Evolutionary conservation across 1,140 invertebrate species (phyloP).

Genomic region (Bombus impatiens): DNA sequence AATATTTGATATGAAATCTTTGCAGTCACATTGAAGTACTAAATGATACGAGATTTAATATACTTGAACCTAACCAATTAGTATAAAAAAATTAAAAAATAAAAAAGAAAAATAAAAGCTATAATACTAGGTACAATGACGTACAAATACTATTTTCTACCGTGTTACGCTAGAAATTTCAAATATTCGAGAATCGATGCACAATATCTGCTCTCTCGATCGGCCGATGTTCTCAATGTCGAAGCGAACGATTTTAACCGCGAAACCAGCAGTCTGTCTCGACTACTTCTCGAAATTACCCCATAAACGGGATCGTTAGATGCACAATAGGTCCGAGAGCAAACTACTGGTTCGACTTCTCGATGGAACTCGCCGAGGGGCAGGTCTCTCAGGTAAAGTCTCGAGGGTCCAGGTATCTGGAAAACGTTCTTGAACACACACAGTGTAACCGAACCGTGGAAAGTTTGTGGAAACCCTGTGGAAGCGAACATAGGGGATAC

Average conservation of each 20-base stretch:
- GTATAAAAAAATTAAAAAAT: no score
- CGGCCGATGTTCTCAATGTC: not conserved
- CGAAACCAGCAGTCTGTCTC: constrained; percentile 8
- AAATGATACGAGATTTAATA: no score
- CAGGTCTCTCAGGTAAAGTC: constrained; percentile 51
- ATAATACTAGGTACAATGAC: no score
- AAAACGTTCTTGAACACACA: constrained; percentile 43
- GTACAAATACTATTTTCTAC: not conserved
- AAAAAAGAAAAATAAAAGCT: no score
- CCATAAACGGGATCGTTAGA: constrained; percentile 60
- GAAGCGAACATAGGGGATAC: constrained; percentile 29
- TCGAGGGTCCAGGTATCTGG: constrained; percentile 56
- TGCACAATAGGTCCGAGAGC: constrained; percentile 38
- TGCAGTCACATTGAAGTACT: no score
- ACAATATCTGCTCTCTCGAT: not conserved
- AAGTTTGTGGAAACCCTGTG: constrained; percentile 22
- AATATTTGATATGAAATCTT: no score
- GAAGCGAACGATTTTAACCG: constrained; percentile 19
- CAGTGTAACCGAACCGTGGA: constrained; percentile 51
- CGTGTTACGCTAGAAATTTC: constrained; percentile 4
- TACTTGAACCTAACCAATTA: no score
- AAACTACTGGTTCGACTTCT: constrained; percentile 49
- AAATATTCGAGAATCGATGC: not conserved
- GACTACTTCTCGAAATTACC: constrained; percentile 42
- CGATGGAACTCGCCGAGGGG: constrained; percentile 23